Evolutionary conservation across 2,797 vertebrate genomes (phyloP), one percentile per base, ranked within the genome.

Genomic region (Heliangelus exortis): DNA sequence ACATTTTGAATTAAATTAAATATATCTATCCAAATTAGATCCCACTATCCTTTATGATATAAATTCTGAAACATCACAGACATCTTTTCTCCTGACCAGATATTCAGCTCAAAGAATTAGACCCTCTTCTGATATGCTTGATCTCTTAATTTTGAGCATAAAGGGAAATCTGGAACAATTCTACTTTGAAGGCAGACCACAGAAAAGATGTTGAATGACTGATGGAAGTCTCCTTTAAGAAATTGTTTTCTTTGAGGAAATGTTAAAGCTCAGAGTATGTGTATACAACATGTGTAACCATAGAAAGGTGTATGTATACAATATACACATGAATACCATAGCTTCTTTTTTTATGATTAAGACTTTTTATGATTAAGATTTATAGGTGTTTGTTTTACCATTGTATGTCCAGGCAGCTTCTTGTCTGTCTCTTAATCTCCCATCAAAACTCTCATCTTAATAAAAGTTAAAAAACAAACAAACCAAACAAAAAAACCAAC

Each of bases 271-370:
- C 9, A 12, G 1, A 13, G 17, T 29, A 53, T 29, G 29, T 18
- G 13, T 39, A 41, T 39, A 41, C 39, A 41, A 36, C 12, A 39
- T 0, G 0, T 29, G 10, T 23, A 33, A 33, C 4, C 4, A 3
- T 6, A 15, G 9, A 33, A 7, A 19, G 0, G 4, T 51, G 3
- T 55, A 10, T n/a, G 8, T 39, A 2, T 28, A 17, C 28, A 15
- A 59, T 5, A 1, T 39, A 29, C 4, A 57, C 10, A 18, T 15
- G 15, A 66, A 28, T 45, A 39, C 23, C 6, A n/a, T 8, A 12
- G 4, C 57, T 73, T 73, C 16, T 65, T 53, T 58, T 10, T 17
- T 67, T 19, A 45, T 31, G 4, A 53, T 54, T 36, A 7, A 69
- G 15, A 47, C 1, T 58, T 10, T 17, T 67, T 19, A 45, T 31